Base-by-base conservation (phyloP, 2,888 invertebrate species). In the Acanthacorydalis orientalis region DNA sequence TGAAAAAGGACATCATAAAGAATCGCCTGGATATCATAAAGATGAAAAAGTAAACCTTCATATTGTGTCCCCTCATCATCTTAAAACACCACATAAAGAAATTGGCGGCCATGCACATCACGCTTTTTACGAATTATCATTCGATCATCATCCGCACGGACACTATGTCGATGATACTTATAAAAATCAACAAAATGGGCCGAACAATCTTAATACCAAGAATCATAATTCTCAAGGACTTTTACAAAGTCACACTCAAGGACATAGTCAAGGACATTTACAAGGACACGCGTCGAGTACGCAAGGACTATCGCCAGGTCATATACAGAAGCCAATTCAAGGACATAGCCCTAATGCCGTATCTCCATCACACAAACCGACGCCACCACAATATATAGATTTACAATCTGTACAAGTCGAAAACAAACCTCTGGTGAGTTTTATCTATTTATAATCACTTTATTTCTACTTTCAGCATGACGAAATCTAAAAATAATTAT, bases 331-430 rank as follows among this genome's bases (percentile, higher is more conserved):
- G 51, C 51, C 35, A 49, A 16, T n/a, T 47, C n/a, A 50, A 51
- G 35, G 52, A 52, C 4, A 34, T 42, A 16, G 44, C 23, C 49
- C 42, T 48, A 52, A 40, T 46, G 48, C 23, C 32, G 43, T 7
- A 44, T 46, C 34, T 46, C 51, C 31, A 33, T 46, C 15, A 39
- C 31, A 15, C 38, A 50, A 58, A 44, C 62, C 64, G 0, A 54
- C 56, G 10, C 65, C 65, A 12, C 67, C 67, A 4, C 62, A 63
- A 37, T 63, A 61, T 51, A 67, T 67, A 48, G 62, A 65, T 49
- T 54, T 67, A 41, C 61, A 62, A 34, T 57, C 60, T 1, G 57
- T 61, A 10, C 58, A 62, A 50, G 48, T 54, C 16, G 66, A 67
- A 52, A 66, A 65, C 52, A 66, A 65, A 57, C 54, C 37, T 14